Conservation (phyloP, 2,888 invertebrate species). For the Drosophila prostipennis region DNA sequence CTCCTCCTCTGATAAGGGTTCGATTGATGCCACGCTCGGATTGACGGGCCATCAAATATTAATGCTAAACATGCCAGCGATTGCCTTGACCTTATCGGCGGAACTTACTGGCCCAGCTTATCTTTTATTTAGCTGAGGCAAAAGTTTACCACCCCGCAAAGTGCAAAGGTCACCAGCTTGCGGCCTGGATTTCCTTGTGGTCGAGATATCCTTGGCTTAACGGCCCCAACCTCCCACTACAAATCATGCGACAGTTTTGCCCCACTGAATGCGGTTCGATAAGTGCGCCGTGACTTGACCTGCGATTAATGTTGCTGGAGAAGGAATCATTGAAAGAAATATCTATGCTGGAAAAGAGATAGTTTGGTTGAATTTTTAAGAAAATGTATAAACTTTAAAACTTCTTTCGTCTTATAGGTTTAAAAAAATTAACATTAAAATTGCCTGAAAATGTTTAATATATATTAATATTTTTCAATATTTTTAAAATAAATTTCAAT, state of each 20-base stretch:
- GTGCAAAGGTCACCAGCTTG: conserved; percentile 43
- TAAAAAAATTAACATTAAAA: too few relatives aligned
- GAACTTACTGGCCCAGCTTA: conserved; percentile 39
- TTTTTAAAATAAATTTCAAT: too few relatives aligned
- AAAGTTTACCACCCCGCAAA: conserved; percentile 38
- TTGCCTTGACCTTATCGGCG: conserved; percentile 43
- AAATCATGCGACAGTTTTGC: conserved; percentile 34
- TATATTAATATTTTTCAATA: too few relatives aligned
- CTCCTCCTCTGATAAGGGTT: conserved; percentile 24
- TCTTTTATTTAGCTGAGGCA: conserved; percentile 44
- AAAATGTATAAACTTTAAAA: too few relatives aligned
- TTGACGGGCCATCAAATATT: conserved; percentile 45
- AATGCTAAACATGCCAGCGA: conserved; percentile 45
- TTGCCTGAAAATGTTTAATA: too few relatives aligned
- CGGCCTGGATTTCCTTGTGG: conserved; percentile 26
- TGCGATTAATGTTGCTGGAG: conserved; percentile 29
- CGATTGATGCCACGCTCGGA: conserved; percentile 29
- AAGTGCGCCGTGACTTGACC: conserved; percentile 37
- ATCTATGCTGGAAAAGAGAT: not conserved
- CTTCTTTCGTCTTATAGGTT: too few relatives aligned
- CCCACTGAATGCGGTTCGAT: conserved; percentile 30
- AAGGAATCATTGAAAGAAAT: conserved; percentile 1
- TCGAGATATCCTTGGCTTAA: conserved; percentile 9
- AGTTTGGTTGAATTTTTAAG: too few relatives aligned
- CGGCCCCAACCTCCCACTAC: conserved; percentile 9